Percentiles rank a stretch among this genome's conserved stretches.
These are phyloP conservation scores for Drosophila austrosaltans DNA, from an alignment of 2,888 invertebrate genomes.

Conservation along the genomic window DNA sequence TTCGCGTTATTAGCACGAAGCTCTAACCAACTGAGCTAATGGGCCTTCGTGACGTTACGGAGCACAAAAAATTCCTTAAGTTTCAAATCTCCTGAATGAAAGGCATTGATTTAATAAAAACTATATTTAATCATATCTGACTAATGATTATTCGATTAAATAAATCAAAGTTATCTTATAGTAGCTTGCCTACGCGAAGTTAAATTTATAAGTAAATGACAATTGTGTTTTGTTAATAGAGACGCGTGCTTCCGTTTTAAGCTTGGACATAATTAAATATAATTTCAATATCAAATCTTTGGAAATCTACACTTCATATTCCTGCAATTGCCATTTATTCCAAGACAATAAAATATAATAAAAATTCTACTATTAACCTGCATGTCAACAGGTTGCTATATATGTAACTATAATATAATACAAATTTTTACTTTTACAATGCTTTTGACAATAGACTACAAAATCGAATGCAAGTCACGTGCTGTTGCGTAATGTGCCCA, in stretches of 20 bases:
- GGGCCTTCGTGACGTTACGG: conserved; percentile 66
- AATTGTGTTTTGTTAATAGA: too few species aligned
- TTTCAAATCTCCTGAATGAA: not conserved
- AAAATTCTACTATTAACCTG: too few species aligned
- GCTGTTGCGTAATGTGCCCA: conserved; percentile 80
- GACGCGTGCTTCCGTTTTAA: too few species aligned
- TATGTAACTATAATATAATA: too few species aligned
- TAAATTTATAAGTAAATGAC: not conserved
- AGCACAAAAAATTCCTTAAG: not conserved
- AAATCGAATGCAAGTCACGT: conserved; percentile 83
- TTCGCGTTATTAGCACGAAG: conserved; percentile 84
- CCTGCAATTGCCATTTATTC: too few species aligned
- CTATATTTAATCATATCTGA: not conserved
- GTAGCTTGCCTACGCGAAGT: not conserved
- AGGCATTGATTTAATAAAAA: not conserved
- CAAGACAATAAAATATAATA: too few species aligned
- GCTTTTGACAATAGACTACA: conserved; percentile 62
- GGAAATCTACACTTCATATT: too few species aligned
- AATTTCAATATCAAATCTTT: too few species aligned
- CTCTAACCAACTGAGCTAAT: conserved; percentile 84
- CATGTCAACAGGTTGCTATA: too few species aligned
- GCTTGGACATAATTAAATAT: too few species aligned
- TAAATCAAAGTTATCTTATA: not conserved
- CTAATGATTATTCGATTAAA: not conserved
- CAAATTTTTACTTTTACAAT: too few species aligned